Base-by-base conservation (phyloP, 2,113 vertebrate species). In the Callipepla californica region DNA sequence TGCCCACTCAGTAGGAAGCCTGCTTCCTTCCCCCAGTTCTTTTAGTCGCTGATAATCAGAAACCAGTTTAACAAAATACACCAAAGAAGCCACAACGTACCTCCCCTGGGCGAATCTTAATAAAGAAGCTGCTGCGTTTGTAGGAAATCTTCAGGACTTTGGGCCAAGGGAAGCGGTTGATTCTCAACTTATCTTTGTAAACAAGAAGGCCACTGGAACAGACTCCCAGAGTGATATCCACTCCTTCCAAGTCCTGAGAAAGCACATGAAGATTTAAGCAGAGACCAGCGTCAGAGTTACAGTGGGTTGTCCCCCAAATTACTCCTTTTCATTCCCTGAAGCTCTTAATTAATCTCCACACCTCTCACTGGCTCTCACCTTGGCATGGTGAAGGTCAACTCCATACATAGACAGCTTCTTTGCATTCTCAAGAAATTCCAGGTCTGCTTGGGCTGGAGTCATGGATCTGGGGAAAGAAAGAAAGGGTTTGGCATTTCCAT, bases 321-420 rank as follows among this genome's bases (percentile, higher is more conserved):
- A 47, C 19, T n/a, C 21, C 70, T 44, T 7, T 61, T 44, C 20
- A 47, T 51, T 59, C 28, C 57, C 50, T 3, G 3, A 6, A 10
- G 11, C 23, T 50, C 13, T 44, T 30, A 80, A 36, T 40, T 50
- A 25, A 65, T 7, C 38, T 57, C 45, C 50, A 45, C 20, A n/a
- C 2, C 30, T 36, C 44, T 36, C 30, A 0, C n/a, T 7, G 34
- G 9, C 7, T 83, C 85, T 88, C 96, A 99, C 99, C 98, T 99
- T 99, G 87, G 99, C 99, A 91, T 98, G 99, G 95, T 99, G 99
- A 92, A 99, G 98, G 92, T 99, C 99, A 26, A 99, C 98, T 59
- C 99, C 99, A 38, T 99, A 99, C 99, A 99, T 99, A 4, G 99
- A 99, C 10, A 99, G 97, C 86, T 99, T 99, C 97, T 99, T 99